Percentiles rank a stretch among this genome's conserved stretches.
These are phyloP conservation scores for Megaceryle maxima DNA, from an alignment of 2,113 vertebrate genomes.

Conservation along the genomic window DNA sequence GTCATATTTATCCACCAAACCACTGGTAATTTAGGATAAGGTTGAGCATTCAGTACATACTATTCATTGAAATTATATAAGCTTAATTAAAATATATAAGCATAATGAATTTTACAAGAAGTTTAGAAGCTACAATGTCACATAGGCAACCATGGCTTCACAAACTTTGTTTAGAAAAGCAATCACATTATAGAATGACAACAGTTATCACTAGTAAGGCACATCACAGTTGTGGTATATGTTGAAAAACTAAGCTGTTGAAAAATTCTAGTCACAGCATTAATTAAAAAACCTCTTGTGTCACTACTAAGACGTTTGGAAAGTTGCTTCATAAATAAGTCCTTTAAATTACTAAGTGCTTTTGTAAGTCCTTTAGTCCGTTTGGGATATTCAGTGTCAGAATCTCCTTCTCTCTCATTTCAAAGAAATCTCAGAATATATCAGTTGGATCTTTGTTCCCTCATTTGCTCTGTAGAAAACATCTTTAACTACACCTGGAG, in stretches of 20 bases:
- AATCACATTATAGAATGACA: neutral
- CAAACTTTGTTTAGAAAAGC: neutral
- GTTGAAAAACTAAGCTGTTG: neutral
- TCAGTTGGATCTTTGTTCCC: neutral
- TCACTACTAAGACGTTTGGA: neutral
- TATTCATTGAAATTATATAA: neutral
- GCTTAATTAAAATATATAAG: neutral
- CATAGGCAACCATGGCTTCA: neutral
- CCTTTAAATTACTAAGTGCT: neutral
- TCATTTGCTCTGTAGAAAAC: neutral
- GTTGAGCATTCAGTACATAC: neutral
- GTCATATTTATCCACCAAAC: neutral
- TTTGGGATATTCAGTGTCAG: neutral
- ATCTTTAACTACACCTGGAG: neutral
- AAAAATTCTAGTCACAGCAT: neutral
- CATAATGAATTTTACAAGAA: neutral
- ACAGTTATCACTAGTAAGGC: neutral
- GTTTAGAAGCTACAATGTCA: neutral
- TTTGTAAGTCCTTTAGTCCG: too few species aligned
- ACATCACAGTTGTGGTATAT: neutral
- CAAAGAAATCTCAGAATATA: neutral
- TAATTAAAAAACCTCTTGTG: neutral
- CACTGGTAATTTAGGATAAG: neutral
- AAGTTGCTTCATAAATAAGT: neutral
- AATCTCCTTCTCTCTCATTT: neutral